Evolutionary conservation across 2,888 invertebrate genomes (phyloP).

Genomic region (Imbricaverruca yamaguchii): DNA sequence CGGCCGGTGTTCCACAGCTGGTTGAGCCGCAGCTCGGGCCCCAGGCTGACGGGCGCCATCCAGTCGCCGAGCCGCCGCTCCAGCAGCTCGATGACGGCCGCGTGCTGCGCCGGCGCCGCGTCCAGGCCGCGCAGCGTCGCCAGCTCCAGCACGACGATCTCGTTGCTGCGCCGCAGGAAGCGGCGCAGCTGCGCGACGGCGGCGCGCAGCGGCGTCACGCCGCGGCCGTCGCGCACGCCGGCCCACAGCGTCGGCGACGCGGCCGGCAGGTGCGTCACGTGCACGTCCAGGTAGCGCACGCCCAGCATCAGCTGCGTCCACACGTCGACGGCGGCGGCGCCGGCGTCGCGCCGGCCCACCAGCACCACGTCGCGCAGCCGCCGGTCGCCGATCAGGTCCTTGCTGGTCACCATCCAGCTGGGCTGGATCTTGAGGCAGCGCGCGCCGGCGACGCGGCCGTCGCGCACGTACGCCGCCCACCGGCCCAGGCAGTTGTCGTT

Average conservation of each 20-base stretch:
- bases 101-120: conserved; percentile 48
- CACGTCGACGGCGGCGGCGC: conserved; percentile 45
- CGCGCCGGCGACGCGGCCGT: conserved; percentile 38
- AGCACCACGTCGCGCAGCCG: conserved; percentile 46
- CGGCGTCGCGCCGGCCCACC: conserved; percentile 64
- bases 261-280: conserved; percentile 58
- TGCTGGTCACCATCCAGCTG: conserved; percentile 70
- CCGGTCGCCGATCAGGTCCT: conserved; percentile 33
- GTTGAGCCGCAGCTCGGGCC: conserved; percentile 50
- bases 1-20: conserved; percentile 51
- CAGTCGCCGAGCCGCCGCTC: conserved; percentile 51
- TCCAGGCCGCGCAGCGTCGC: conserved; percentile 67
- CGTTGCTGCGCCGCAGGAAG: conserved; percentile 48
- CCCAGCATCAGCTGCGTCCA: conserved; percentile 78
- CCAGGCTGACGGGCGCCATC: conserved; percentile 46
- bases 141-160: conserved; percentile 62
- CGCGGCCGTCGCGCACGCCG: conserved; percentile 61
- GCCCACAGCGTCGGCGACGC: conserved; percentile 52
- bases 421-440: conserved; percentile 71
- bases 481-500: conserved; percentile 26
- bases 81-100: conserved; percentile 49
- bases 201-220: conserved; percentile 44
- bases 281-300: conserved; percentile 69
- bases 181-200: conserved; percentile 48
- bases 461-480: conserved; percentile 27